Evolutionary conservation across 2,797 vertebrate species (phyloP), one percentile per base, ranked within the genome.

Genomic region (Typhlichthys eigenmanni): DNA sequence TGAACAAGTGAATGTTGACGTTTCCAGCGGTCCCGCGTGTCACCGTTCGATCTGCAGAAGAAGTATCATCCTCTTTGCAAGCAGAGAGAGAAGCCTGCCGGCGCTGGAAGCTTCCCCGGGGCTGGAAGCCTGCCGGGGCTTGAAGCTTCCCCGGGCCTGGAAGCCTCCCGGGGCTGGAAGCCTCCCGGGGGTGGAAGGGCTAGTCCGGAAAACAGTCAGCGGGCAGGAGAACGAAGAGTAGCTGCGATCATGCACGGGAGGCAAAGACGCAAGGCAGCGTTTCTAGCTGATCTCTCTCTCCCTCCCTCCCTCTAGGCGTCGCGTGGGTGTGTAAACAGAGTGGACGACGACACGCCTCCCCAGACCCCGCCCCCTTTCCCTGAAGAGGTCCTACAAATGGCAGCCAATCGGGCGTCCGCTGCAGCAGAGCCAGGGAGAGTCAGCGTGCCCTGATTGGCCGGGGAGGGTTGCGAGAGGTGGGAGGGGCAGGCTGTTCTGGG

Each of bases 281-380:
- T 55, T 24, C 51, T 58, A 48, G 62, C 19, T 7, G 5, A 60
- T 34, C 34, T 34, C 34, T 34, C 34, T 6, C 34, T 34, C 51
- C 51, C 65, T 55, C 49, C 73, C 29, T 61, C 62, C 58, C 64
- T 46, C 53, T 34, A 7, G 34, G 1, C 5, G 67, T 74, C 56
- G 47, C 7, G 38, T 73, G 58, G 85, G 84, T 87, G 86, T 89
- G 89, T 91, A 90, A 90, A 88, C 87, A 89, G 56, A 77, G 75
- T 34, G 14, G 71, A 84, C 78, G 80, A 83, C 71, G 81, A 78
- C 80, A 68, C 76, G 84, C 85, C 79, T 81, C 68, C 63, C 79
- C 71, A 71, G 14, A 43, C 47, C 34, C 57, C 70, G 13, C 63
- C 14, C 52, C 34, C 55, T 43, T 11, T 12, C 55, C 19, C n/a